A percentile compares a stretch with the other conserved stretches of the same genome.
phyloP scores from a whole-genome alignment of 2,113 vertebrate species.

The Lagenorhynchus albirostris region DNA sequence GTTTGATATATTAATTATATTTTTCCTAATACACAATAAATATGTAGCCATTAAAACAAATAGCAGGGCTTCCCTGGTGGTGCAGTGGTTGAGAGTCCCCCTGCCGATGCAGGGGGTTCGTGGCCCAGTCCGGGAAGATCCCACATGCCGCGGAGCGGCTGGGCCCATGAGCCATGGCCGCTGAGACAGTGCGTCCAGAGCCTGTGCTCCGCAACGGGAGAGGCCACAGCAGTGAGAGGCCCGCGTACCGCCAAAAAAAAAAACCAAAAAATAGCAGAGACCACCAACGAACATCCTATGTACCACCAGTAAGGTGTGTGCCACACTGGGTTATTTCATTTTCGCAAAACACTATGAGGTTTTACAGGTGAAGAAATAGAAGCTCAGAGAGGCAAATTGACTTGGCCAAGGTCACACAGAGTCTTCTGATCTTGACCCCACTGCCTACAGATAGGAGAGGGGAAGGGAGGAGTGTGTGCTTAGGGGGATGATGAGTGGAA shows the following conservation, averaged over 20 bases:
- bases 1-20: neutral
- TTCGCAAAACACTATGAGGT: neutral
- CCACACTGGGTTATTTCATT: neutral
- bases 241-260: too few species aligned
- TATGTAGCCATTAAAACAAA: neutral
- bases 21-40: neutral
- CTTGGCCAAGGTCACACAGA: constrained; percentile 34
- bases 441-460: neutral
- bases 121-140: too few species aligned
- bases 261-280: neutral
- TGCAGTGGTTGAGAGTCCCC: too few species aligned
- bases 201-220: too few species aligned
- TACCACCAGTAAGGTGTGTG: neutral
- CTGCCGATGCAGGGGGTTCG: too few species aligned
- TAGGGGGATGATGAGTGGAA: too few species aligned
- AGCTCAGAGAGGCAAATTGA: constrained; percentile 9
- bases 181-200: too few species aligned
- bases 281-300: neutral
- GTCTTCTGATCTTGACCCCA: neutral
- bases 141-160: too few species aligned
- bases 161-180: too few species aligned
- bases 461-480: neutral
- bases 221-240: too few species aligned
- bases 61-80: neutral
- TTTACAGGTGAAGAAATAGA: neutral